Evolutionary conservation across 2,797 vertebrate genomes (phyloP), one percentile per base, ranked within the genome.

Genomic region (Aratinga solstitialis): DNA sequence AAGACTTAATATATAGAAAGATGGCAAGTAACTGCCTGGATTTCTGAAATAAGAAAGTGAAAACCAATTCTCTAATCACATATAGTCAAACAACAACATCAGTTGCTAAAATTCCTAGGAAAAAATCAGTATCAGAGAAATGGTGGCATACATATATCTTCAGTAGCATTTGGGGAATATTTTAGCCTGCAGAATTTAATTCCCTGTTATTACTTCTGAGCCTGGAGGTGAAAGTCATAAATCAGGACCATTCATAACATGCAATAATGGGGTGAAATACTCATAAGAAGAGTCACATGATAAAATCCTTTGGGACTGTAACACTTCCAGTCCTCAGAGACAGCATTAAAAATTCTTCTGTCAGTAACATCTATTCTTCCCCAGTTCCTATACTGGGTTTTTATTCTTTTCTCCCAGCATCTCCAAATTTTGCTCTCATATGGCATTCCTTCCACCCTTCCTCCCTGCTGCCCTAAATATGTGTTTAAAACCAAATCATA

Each of bases 161-260:
- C 88, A 95, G 88, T 53, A 48, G 75, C 34, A 75, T 68, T 90
- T 83, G 34, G 93, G 94, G 92, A 95, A 83, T 93, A 94, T 80
- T 87, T 89, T 85, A 92, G 81, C 75, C 88, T 69, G 62, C 58
- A 92, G 84, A 93, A 89, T 94, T 97, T 92, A 95, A 96, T 94
- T 94, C 85, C 48, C 68, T 94, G 75, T 96, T 95, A 96, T 97
- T 97, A 94, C 92, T 93, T 93, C 90, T 78, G 75, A 90, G 84
- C 58, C 51, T 76, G 42, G 74, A 94, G 81, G 90, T 74, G 36
- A 95, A 95, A 95, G 75, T 94, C 92, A 91, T 94, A 95, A 94
- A 95, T 93, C 86, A 95, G 84, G 78, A 78, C 34, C 68, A 72
- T 83, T 95, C 65, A 78, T 75, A 96, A 94, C 68, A 89, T 62